These are phyloP conservation scores for Harpalus rubripes DNA, from an alignment of 2,888 invertebrate species.

Conservation along the genomic window DNA sequence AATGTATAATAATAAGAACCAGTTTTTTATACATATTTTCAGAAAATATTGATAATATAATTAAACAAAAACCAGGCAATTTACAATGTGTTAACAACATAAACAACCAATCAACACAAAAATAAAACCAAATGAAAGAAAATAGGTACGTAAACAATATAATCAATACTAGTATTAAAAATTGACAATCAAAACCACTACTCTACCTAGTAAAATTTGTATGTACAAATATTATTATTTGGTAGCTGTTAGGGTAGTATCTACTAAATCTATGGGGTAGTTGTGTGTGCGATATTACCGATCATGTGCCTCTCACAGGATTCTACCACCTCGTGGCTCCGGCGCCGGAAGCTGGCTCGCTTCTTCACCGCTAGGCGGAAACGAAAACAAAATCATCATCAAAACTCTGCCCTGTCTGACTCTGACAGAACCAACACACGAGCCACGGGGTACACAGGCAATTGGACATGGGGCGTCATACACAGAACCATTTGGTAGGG, in stretches of 20 bases:
- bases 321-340: conserved; percentile 36
- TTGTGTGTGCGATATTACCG: conserved; percentile 34
- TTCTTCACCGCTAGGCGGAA: conserved; percentile 57
- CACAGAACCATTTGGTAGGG: neutral
- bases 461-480: conserved; percentile 6
- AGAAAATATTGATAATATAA: too few relatives aligned
- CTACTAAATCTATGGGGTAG: conserved; percentile 17
- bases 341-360: conserved; percentile 56
- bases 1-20: too few relatives aligned
- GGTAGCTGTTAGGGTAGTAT: neutral
- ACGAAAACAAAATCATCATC: conserved; percentile 10
- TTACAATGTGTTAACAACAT: too few relatives aligned
- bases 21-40: too few relatives aligned
- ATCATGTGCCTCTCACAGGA: conserved; percentile 50
- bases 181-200: too few relatives aligned
- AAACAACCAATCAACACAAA: too few relatives aligned
- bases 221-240: neutral
- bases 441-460: conserved; percentile 32
- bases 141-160: too few relatives aligned
- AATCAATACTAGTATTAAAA: too few relatives aligned
- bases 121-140: too few relatives aligned
- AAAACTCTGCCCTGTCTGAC: neutral
- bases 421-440: conserved; percentile 11
- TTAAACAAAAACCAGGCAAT: too few relatives aligned
- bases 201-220: neutral